Percentiles rank a stretch among this genome's conserved stretches.
These are phyloP conservation scores for Equus przewalskii DNA, from an alignment of 2,113 vertebrate species.

Conservation along the genomic window DNA sequence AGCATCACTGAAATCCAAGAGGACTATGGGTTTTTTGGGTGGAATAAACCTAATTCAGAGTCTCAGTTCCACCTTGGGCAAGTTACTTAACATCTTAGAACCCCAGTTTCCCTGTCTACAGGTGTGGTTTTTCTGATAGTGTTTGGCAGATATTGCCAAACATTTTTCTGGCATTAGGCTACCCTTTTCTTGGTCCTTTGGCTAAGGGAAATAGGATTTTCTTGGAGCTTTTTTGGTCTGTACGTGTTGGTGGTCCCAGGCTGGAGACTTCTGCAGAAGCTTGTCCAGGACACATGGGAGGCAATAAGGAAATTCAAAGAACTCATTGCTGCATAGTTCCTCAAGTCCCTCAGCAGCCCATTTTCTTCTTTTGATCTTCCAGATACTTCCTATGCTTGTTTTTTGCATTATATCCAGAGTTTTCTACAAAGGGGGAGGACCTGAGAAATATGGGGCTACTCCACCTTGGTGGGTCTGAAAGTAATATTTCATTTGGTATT, in stretches of 20 bases:
- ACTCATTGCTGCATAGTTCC: background rate
- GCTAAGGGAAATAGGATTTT: background rate
- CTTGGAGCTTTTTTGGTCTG: background rate
- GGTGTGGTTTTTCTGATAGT: background rate
- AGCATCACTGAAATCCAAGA: background rate
- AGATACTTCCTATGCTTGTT: background rate
- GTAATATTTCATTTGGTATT: slow-evolving; percentile 31
- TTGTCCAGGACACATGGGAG: background rate
- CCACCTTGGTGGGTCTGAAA: background rate
- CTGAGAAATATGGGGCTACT: background rate
- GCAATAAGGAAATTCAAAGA: background rate
- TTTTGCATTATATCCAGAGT: background rate
- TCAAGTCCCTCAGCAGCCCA: background rate
- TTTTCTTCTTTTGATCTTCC: background rate
- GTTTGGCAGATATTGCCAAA: background rate
- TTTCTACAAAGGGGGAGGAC: background rate
- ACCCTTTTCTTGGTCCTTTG: background rate
- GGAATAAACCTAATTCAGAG: background rate
- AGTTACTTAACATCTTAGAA: background rate
- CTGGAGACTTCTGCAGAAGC: background rate
- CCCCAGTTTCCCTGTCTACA: slow-evolving; percentile 12
- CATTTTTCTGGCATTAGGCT: background rate
- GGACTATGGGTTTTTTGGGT: background rate
- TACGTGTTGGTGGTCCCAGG: background rate
- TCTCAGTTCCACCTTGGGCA: background rate